Base-by-base conservation (phyloP, 1,140 invertebrate genomes). In the Gyrodactylus salaris region DNA sequence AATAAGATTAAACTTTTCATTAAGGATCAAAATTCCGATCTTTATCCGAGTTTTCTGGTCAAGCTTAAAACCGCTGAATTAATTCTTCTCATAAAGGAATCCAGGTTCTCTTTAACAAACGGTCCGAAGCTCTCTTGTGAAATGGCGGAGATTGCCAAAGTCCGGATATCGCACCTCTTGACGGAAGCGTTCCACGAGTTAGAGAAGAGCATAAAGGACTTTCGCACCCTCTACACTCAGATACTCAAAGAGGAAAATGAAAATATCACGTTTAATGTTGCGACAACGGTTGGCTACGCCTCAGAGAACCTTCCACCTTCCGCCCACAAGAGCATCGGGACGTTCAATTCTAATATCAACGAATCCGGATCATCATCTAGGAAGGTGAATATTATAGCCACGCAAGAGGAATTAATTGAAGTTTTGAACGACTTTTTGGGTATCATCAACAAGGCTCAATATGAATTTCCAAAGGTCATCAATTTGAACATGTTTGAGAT, bases 401-500 rank as follows among this genome's bases (percentile, higher is more conserved):
- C 77, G 20, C 81, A 81, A 77, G 78, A 80, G 70, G 79, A 81
- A 72, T 81, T 80, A 74, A 75, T 76, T 27, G 77, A 78, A 74
- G 79, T 80, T 76, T 77, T 81, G 2, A 77, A 77, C 69, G 80
- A 81, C 74, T 82, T 78, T 74, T 76, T 79, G 72, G 77, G 76
- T 69, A 76, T 81, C 27, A 75, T 77, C 25, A 78, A 81, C 24
- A 79, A 82, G 74, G 81, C 81, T 34, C 76, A 77, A 20, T 81
- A 80, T 76, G 78, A 78, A 72, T 78, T 76, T 1, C 74, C 77
- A 27, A 81, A 80, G 79, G 76, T 79, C 0, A 83, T 87, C 26
- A 84, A 85, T 22, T 85, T 88, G 74, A 88, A 88, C 24, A 86
- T 91, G 78, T 94, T 89, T 79, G 87, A 89, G 77, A 85, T 95